Base-by-base conservation (phyloP, 2,888 invertebrate species). In the Muscina levida region DNA sequence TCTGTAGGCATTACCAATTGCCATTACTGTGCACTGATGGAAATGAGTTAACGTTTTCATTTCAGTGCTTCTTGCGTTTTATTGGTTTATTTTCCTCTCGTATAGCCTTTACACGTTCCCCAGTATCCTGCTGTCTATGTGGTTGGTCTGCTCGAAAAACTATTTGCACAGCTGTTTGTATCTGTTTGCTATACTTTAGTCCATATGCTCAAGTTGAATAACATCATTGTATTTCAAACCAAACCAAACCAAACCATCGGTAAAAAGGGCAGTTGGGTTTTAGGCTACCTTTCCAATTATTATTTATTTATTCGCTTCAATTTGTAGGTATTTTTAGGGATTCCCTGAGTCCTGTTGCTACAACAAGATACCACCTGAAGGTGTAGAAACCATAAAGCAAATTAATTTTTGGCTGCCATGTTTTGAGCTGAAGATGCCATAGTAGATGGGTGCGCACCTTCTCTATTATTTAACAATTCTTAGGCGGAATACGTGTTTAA, bases 151-250 rank as follows among this genome's bases (percentile, higher is more conserved):
- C 0, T 24, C 3, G 22, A 19, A 2, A 15, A 62, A 42, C 39
- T 62, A 62, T 62, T 62, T 62, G 39, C 37, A 62, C 62, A 62
- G 62, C 62, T 62, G 62, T 15, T 62, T 42, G 24, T 15, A 39
- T 13, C 42, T 44, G 2, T 65, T 65, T 65, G 6, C n/a, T 22
- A 11, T 59, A 15, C 31, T 44, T 56, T 56, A 3, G 8, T 8
- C 17, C 22, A 22, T 46, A 24, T 53, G 24, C 10, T 53, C 22
- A n/a, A 8, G 37, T 53, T 37, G 24, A 15, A 39, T 26, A 48
- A 24, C 39, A 68, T 53, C 51, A 39, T n/a, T n/a, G n/a, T n/a
- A n/a, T n/a, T n/a, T n/a, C n/a, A n/a, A n/a, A n/a, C n/a, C n/a
- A n/a, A n/a, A n/a, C n/a, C n/a, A n/a, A n/a, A n/a, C n/a, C n/a